Conservation (phyloP, 2,888 invertebrate species). For the Habrosyne pyritoides region DNA sequence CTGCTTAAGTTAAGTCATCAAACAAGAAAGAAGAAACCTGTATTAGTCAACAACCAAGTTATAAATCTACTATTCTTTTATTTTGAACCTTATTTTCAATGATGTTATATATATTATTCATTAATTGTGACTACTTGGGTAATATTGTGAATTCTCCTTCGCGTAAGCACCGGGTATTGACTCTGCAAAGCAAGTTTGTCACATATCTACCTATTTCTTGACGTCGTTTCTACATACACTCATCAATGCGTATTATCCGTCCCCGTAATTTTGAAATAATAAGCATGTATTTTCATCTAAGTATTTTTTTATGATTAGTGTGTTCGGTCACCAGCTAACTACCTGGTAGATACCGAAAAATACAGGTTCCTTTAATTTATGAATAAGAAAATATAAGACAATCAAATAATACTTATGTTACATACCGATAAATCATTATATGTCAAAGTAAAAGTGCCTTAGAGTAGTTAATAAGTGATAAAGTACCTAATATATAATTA, state of each 20-base stretch:
- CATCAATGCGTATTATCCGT: conserved; percentile 26
- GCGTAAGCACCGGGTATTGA: neutral
- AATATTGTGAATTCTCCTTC: no score
- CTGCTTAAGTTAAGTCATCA: no score
- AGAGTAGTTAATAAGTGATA: no score
- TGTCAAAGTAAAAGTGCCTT: no score
- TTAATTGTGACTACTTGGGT: no score
- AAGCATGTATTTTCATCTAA: conserved; percentile 13
- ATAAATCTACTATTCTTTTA: no score
- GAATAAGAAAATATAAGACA: neutral
- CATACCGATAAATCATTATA: no score
- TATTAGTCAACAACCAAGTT: no score
- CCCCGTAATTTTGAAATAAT: conserved; percentile 28
- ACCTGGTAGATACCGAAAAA: neutral
- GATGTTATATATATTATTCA: no score
- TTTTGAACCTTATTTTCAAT: no score
- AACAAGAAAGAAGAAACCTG: no score
- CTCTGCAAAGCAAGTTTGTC: neutral
- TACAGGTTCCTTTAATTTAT: neutral
- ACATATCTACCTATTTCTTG: conserved; percentile 24
- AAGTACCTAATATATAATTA: neutral
- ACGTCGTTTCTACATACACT: conserved; percentile 23
- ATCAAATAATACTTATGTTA: neutral
- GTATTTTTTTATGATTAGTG: neutral
- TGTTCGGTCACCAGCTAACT: neutral